phyloP scores from a whole-genome alignment of 2,113 vertebrate species.

The Tupaia chinensis region DNA sequence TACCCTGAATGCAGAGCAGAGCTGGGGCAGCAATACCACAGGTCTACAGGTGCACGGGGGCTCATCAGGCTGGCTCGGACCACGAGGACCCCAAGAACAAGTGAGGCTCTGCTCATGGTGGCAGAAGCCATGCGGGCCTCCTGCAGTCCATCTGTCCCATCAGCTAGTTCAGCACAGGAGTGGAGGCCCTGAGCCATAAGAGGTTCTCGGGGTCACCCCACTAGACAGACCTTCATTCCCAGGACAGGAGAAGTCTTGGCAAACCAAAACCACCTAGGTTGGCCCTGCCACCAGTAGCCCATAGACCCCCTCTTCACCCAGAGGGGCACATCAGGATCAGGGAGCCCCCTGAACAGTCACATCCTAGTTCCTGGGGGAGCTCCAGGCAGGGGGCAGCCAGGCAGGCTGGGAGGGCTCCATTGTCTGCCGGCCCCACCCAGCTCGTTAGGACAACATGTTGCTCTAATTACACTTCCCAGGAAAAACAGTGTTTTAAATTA shows the following conservation, averaged over 20 bases:
- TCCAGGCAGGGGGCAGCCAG: constrained; percentile 61
- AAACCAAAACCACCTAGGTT: background rate
- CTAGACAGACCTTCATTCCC: background rate
- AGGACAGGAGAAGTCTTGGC: background rate
- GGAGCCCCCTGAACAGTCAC: constrained; percentile 5
- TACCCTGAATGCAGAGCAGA: background rate
- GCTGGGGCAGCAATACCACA: background rate
- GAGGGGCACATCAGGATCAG: background rate
- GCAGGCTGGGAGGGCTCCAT: constrained; percentile 71
- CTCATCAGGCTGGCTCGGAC: background rate
- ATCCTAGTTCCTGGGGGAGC: constrained; percentile 44
- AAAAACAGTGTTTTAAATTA: constrained; percentile 85
- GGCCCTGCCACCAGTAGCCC: background rate
- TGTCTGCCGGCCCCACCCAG: constrained; percentile 79
- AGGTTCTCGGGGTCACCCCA: background rate
- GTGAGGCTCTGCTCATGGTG: background rate
- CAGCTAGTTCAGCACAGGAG: background rate
- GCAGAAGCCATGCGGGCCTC: background rate
- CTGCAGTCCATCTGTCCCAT: background rate
- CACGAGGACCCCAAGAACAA: background rate
- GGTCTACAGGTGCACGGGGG: no score
- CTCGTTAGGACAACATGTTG: constrained; percentile 82
- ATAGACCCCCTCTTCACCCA: background rate
- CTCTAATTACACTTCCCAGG: constrained; percentile 83
- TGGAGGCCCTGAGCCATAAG: background rate